A percentile compares a stretch with the other conserved stretches of the same genome.
Conservation (phyloP, 2,888 invertebrate species). For the Thumatha senex region DNA sequence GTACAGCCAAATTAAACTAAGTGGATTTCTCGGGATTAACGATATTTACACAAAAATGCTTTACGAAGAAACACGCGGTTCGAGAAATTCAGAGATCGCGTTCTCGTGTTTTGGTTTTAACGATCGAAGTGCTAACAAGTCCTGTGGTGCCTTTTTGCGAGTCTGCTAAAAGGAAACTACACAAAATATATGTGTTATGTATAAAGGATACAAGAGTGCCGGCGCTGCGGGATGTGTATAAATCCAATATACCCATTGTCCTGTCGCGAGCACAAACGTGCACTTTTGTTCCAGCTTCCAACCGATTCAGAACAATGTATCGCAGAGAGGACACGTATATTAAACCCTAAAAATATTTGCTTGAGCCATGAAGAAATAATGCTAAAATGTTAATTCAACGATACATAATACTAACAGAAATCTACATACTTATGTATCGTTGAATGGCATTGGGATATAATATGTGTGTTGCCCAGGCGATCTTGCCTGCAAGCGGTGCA, state of each 20-base stretch:
- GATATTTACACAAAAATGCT: conserved; percentile 1
- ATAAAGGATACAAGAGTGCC: conserved; percentile 42
- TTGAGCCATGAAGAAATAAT: conserved; percentile 23
- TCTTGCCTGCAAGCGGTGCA: no score
- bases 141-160: conserved; percentile 21
- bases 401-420: conserved; percentile 15
- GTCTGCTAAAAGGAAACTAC: conserved; percentile 22
- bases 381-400: conserved; percentile 22
- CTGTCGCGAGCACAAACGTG: conserved; percentile 62
- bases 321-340: conserved; percentile 37
- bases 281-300: conserved; percentile 51
- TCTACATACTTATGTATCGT: conserved; percentile 13
- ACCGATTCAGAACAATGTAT: conserved; percentile 41
- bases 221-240: conserved; percentile 65
- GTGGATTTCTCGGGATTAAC: not conserved
- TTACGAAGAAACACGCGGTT: not conserved
- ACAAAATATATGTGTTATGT: conserved; percentile 27
- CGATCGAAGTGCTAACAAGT: conserved; percentile 34
- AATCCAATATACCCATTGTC: conserved; percentile 68
- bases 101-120: conserved; percentile 19
- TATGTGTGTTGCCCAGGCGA: no score
- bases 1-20: not conserved
- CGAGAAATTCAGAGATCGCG: conserved; percentile 19
- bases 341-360: conserved; percentile 25
- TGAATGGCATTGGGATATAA: no score